Conservation (phyloP, 1,140 invertebrate species). For the Platorchestia sp. region DNA sequence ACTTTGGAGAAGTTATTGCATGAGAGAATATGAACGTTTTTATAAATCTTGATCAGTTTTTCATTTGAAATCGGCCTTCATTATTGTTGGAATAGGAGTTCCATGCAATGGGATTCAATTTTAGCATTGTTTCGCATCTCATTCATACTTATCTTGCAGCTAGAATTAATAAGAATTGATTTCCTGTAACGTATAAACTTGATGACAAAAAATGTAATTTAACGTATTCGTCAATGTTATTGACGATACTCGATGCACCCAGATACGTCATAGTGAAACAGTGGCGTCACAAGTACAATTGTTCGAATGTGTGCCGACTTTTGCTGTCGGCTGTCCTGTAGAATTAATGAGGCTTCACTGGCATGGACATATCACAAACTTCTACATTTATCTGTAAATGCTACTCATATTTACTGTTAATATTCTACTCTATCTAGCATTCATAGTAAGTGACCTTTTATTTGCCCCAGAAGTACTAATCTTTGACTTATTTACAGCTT, state of each 20-base stretch:
- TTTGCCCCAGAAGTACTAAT: neutral
- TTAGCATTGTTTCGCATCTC: neutral
- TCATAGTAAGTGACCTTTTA: neutral
- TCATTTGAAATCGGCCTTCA: neutral
- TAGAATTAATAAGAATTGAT: neutral
- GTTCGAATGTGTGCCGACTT: slow-evolving; percentile 33
- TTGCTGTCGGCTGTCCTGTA: slow-evolving; percentile 30
- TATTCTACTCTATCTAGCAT: neutral
- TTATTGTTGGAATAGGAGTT: neutral
- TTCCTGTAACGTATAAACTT: neutral
- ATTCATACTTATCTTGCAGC: neutral
- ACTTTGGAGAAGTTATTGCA: neutral
- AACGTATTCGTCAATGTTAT: neutral
- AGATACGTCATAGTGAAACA: neutral
- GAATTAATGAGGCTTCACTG: slow-evolving; percentile 14
- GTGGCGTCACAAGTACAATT: slow-evolving; percentile 35
- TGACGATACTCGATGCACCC: neutral
- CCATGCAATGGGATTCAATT: neutral
- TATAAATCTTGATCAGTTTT: neutral
- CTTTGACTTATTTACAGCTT: neutral
- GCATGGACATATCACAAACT: slow-evolving; percentile 26
- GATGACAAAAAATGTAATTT: slow-evolving; percentile 3
- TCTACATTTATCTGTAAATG: neutral
- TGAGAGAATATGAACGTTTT: neutral
- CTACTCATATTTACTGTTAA: slow-evolving; percentile 19